These are phyloP conservation scores for Conopomorpha cramerella DNA, from an alignment of 1,140 invertebrate species.

Conservation along the genomic window DNA sequence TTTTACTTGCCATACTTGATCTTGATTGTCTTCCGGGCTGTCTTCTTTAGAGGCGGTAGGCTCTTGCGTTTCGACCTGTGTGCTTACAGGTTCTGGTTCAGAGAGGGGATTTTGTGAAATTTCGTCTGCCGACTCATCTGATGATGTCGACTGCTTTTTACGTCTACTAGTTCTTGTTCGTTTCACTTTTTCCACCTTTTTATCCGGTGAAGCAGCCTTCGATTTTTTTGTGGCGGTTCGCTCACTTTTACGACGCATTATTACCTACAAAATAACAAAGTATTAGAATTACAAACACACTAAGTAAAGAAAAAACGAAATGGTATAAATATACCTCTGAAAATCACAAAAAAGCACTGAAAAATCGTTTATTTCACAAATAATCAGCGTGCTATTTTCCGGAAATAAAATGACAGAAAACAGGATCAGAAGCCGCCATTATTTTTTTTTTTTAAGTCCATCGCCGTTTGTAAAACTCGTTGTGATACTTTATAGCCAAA, in stretches of 20 bases:
- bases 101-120: too few relatives aligned
- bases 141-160: constrained; percentile 37
- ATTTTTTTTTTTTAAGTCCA: too few relatives aligned
- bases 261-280: constrained; percentile 12
- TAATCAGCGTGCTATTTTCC: too few relatives aligned
- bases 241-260: constrained; percentile 51
- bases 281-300: too few relatives aligned
- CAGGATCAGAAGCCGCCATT: too few relatives aligned
- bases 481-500: too few relatives aligned
- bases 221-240: constrained; percentile 31
- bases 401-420: too few relatives aligned
- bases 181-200: constrained; percentile 30
- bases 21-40: constrained; percentile 30
- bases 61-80: constrained; percentile 15
- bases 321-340: too few relatives aligned
- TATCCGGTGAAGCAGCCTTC: constrained; percentile 42
- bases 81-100: constrained; percentile 12
- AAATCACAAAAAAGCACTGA: too few relatives aligned
- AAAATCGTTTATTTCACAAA: too few relatives aligned
- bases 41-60: constrained; percentile 21
- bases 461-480: too few relatives aligned
- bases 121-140: constrained; percentile 38
- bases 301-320: too few relatives aligned
- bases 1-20: constrained; percentile 51
- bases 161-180: constrained; percentile 26